Conservation (phyloP, 2,113 vertebrate species). For the Equus quagga region DNA sequence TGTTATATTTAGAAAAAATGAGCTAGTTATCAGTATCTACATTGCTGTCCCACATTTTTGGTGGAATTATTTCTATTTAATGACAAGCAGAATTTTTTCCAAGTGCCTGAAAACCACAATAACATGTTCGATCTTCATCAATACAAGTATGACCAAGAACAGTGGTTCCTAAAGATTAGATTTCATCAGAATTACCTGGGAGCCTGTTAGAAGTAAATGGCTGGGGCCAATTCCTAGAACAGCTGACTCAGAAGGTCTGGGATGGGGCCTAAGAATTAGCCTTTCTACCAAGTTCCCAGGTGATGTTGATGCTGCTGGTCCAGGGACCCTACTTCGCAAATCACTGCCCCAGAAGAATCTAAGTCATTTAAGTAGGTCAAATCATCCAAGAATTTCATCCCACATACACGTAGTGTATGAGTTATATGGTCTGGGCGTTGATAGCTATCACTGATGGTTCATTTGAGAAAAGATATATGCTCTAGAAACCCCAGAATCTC, state of each 20-base stretch:
- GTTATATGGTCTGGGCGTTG: background rate
- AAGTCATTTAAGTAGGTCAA: background rate
- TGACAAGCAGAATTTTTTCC: background rate
- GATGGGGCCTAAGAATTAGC: background rate
- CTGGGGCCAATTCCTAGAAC: background rate
- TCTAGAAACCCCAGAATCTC: background rate
- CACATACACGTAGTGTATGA: background rate
- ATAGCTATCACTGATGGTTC: background rate
- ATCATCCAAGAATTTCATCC: background rate
- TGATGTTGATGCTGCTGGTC: background rate
- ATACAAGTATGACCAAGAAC: background rate
- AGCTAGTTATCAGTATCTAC: background rate
- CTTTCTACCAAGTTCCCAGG: conserved; percentile 3
- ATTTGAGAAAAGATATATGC: background rate
- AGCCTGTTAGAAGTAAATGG: background rate
- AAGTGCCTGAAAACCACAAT: background rate
- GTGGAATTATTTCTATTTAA: background rate
- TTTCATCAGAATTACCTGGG: background rate
- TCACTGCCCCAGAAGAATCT: background rate
- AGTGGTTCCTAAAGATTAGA: background rate
- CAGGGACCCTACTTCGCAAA: background rate
- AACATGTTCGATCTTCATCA: background rate
- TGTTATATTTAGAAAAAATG: background rate
- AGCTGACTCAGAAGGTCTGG: background rate
- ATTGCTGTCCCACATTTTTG: background rate